Percentiles rank a stretch among this genome's conserved stretches.
phyloP scores from a whole-genome alignment of 2,888 invertebrate species.

The Frankliniella fusca region DNA sequence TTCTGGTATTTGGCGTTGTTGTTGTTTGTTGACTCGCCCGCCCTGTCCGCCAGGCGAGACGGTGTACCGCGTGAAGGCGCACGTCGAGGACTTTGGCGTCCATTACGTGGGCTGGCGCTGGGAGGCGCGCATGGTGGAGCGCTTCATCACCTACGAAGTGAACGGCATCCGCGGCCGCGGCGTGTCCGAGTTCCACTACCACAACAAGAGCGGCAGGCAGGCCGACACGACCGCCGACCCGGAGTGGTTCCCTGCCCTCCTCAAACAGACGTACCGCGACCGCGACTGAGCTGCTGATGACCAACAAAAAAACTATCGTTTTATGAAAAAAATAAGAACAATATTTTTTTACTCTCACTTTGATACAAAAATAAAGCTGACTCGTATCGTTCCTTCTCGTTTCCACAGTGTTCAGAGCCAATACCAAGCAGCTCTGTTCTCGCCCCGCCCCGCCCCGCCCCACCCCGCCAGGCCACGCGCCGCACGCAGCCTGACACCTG shows the following conservation, averaged over 20 bases:
- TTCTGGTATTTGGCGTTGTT: too few species aligned
- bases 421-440: too few species aligned
- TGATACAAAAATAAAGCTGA: too few species aligned
- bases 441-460: too few species aligned
- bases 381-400: too few species aligned
- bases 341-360: too few species aligned
- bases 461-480: too few species aligned
- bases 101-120: conserved; percentile 65
- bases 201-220: conserved; percentile 56
- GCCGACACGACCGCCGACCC: conserved; percentile 52
- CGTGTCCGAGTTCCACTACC: conserved; percentile 69
- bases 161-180: conserved; percentile 65
- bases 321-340: too few species aligned
- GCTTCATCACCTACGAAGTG: conserved; percentile 55
- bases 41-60: conserved; percentile 45
- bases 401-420: too few species aligned
- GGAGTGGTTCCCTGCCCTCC: conserved; percentile 55
- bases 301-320: too few species aligned
- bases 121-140: conserved; percentile 64
- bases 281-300: background rate
- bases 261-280: conserved; percentile 29
- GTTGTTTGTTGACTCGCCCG: too few species aligned
- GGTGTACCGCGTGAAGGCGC: conserved; percentile 57
- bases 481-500: too few species aligned
- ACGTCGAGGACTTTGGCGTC: conserved; percentile 55